Evolutionary conservation across 2,797 vertebrate genomes (phyloP).

Genomic region (Micromesistius poutassou): DNA sequence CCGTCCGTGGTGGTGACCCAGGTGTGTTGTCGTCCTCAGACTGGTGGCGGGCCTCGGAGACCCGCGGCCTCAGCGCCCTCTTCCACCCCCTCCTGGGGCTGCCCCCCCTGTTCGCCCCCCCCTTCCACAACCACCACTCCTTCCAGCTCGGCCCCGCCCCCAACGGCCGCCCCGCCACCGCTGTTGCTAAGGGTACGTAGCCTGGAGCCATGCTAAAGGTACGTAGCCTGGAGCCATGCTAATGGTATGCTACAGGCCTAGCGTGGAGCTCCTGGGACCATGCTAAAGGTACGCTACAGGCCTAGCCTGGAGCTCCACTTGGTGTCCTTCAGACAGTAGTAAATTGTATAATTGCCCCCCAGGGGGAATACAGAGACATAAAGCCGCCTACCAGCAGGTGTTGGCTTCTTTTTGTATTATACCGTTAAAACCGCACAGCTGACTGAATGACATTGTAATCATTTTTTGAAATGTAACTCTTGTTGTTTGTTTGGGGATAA

Average conservation of each 20-base stretch:
- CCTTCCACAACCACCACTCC: constrained; percentile 77
- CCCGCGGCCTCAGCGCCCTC: constrained; percentile 75
- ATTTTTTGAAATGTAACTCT: not conserved
- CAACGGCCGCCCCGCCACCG: not conserved
- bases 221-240: too few relatives aligned
- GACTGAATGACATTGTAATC: constrained; percentile 8
- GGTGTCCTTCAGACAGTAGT: constrained; percentile 1
- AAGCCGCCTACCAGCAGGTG: constrained; percentile 22
- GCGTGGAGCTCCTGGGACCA: too few relatives aligned
- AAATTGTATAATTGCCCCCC: constrained; percentile 35
- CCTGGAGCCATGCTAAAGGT: too few relatives aligned
- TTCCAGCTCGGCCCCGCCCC: constrained; percentile 67
- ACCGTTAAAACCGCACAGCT: constrained; percentile 12
- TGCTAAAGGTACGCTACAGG: too few relatives aligned
- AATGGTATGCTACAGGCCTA: too few relatives aligned
- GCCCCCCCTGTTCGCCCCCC: constrained; percentile 80
- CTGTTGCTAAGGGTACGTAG: not conserved
- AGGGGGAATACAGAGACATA: constrained; percentile 29
- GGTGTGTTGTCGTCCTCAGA: constrained; percentile 63
- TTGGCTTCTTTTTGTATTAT: constrained; percentile 23
- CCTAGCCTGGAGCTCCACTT: too few relatives aligned
- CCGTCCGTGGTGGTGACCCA: not conserved
- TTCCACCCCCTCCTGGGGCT: constrained; percentile 86
- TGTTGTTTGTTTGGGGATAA: too few relatives aligned
- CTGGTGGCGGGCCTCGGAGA: constrained; percentile 84